A percentile compares a stretch with the other conserved stretches of the same genome.
Conservation (phyloP, 2,113 vertebrate genomes). For the Lonchura striata region DNA sequence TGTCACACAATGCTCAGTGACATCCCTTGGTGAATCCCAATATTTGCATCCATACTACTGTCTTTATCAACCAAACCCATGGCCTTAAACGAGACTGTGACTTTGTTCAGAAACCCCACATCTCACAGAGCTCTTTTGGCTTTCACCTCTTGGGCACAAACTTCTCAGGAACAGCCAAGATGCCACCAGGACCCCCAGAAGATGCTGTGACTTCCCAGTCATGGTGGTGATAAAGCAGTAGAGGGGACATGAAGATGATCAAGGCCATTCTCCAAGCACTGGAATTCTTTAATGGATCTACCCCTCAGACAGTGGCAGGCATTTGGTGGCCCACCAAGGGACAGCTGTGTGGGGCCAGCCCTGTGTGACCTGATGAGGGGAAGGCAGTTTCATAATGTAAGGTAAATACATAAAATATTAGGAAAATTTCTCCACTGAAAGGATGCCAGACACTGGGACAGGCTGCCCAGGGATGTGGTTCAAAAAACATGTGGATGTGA, state of each 20-base stretch:
- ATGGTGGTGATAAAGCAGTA: not conserved
- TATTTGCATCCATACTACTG: not conserved
- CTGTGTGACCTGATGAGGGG: not conserved
- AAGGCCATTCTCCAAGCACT: not conserved
- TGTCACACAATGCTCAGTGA: conserved; percentile 5
- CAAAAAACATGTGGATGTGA: not conserved
- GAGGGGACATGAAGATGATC: not conserved
- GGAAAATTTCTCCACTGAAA: not conserved
- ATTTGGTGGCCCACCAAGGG: not conserved
- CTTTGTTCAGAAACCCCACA: not conserved
- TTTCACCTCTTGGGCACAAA: not conserved
- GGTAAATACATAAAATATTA: not conserved
- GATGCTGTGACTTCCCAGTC: not conserved
- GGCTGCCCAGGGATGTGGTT: not conserved
- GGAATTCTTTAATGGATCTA: not conserved
- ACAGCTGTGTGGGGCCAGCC: not conserved
- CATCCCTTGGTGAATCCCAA: not conserved
- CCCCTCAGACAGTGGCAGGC: not conserved
- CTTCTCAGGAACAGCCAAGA: not conserved
- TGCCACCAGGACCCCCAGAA: not conserved
- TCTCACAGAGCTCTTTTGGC: not conserved
- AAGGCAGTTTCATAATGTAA: fast-evolving
- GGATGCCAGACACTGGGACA: not conserved
- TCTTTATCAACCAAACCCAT: not conserved
- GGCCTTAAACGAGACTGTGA: not conserved